Percentiles rank a stretch among this genome's conserved stretches.
Evolutionary conservation across 2,797 vertebrate species (phyloP).

Genomic region (Fundulus diaphanus): DNA sequence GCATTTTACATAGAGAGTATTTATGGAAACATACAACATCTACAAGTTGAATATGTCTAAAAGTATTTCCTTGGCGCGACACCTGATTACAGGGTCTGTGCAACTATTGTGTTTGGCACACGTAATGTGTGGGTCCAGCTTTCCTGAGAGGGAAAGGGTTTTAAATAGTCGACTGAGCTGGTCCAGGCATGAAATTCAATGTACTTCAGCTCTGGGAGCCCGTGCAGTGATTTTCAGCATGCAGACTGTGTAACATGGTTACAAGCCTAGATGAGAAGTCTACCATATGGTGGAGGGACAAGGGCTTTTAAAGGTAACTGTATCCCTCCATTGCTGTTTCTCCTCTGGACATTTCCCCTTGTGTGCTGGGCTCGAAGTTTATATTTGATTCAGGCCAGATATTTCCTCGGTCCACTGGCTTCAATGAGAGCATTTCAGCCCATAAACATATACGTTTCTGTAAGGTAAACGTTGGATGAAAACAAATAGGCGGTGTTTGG

Average conservation of each 20-base stretch:
- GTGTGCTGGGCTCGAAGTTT: slow-evolving; percentile 67
- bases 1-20: slow-evolving; percentile 17
- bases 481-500: slow-evolving; percentile 71
- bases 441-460: slow-evolving; percentile 83
- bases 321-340: slow-evolving; percentile 75
- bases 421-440: slow-evolving; percentile 67
- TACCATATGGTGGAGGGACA: slow-evolving; percentile 74
- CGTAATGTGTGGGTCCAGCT: slow-evolving; percentile 62
- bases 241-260: slow-evolving; percentile 74
- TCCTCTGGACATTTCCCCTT: slow-evolving; percentile 68
- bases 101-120: slow-evolving; percentile 87
- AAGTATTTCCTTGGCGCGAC: slow-evolving; percentile 52
- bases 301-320: slow-evolving; percentile 84
- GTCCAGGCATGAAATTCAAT: slow-evolving; percentile 62
- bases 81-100: slow-evolving; percentile 83
- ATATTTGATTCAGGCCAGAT: slow-evolving; percentile 80
- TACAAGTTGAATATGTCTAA: slow-evolving; percentile 46
- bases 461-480: slow-evolving; percentile 77
- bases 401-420: slow-evolving; percentile 61
- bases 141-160: slow-evolving; percentile 52
- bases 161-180: slow-evolving; percentile 54
- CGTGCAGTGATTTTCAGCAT: slow-evolving; percentile 74
- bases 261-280: slow-evolving; percentile 67
- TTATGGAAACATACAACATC: slow-evolving; percentile 64
- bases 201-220: slow-evolving; percentile 55